Evolutionary conservation across 2,113 vertebrate species (phyloP).

Genomic region (Eidolon helvum): DNA sequence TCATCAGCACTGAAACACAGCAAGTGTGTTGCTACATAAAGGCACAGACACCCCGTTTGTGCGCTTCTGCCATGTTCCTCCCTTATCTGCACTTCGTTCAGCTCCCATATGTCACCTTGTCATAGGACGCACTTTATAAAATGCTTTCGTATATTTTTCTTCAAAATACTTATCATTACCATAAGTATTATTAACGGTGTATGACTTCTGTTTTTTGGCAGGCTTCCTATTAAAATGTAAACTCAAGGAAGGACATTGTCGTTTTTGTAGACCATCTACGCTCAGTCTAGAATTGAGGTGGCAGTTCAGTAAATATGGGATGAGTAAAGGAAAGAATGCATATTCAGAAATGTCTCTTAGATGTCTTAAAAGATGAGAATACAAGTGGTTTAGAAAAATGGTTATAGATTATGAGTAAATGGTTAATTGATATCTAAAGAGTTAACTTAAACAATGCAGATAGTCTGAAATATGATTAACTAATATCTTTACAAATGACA

Average conservation of each 20-base stretch:
- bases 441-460: background rate
- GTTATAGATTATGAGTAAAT: background rate
- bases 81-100: no score
- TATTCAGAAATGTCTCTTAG: background rate
- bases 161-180: background rate
- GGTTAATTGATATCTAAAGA: background rate
- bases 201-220: background rate
- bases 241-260: background rate
- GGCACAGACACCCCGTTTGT: background rate
- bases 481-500: background rate
- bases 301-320: background rate
- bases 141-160: background rate
- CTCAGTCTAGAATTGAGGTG: background rate
- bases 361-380: background rate
- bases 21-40: no score
- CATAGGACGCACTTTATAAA: background rate
- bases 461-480: background rate
- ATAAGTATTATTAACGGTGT: background rate
- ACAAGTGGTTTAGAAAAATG: background rate
- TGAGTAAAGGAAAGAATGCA: background rate
- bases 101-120: fast-evolving
- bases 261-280: background rate
- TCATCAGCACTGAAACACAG: background rate
- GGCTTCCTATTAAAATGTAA: background rate
- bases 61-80: fast-evolving